Base-by-base conservation (phyloP, 2,888 invertebrate species). In the Ennomos quercinarius region DNA sequence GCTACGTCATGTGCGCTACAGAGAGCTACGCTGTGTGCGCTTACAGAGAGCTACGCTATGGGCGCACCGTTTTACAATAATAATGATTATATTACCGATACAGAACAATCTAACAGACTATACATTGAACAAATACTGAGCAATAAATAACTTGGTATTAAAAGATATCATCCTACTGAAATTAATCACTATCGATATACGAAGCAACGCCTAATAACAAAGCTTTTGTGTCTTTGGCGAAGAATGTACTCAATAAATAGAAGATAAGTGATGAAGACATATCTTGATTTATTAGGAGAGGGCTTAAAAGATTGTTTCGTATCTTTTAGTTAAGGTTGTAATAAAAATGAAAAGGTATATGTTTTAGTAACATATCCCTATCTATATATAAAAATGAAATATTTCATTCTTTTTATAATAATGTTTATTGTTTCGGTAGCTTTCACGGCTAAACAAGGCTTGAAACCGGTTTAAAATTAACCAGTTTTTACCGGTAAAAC, bases 131-230 rank as follows among this genome's bases (percentile, higher is more conserved):
- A 57, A 53, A 55, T 58, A 50, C 11, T 13, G 10, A 10, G 47
- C 50, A 45, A 62, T 52, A 56, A 52, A 64, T 57, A 45, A 53
- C 41, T 45, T 41, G 44, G n/a, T 44, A 42, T 41, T 40, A 48
- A 44, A 55, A 57, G 46, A 40, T 45, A 47, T 48, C 50, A 27
- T 55, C 47, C 48, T 58, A 39, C 44, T 52, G 44, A 61, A 61
- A 68, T 66, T 66, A 68, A 66, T 68, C 53, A 54, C 46, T 58
- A 61, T 63, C 61, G 61, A 62, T 60, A 62, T 61, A 41, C 17
- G 53, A 62, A 57, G 44, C 39, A 51, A 59, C 52, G 54, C 47
- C 58, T 55, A 66, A 63, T 64, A 67, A 60, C 46, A 51, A 60
- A 40, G 54, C 52, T 51, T 51, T 57, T 47, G 59, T 62, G 57